A percentile compares a stretch with the other conserved stretches of the same genome.
Evolutionary conservation across 2,797 vertebrate species (phyloP).

Genomic region (Halcyon leucocephala): DNA sequence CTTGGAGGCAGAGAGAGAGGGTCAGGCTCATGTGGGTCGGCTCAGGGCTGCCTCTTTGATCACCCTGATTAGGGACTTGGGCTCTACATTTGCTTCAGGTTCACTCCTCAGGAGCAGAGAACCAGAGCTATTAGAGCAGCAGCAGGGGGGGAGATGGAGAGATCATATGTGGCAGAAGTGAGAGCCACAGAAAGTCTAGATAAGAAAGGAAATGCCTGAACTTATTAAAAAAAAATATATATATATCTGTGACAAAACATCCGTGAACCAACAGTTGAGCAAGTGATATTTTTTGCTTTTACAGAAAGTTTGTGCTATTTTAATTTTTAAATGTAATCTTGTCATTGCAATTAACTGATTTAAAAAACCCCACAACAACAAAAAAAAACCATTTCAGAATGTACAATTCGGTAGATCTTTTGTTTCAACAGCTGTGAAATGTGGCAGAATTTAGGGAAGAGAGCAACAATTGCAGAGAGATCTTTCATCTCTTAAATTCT

Average conservation of each 20-base stretch:
- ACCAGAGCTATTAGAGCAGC: background rate
- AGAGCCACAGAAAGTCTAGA: background rate
- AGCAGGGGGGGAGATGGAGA: background rate
- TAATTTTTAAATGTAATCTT: background rate
- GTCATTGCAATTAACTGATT: background rate
- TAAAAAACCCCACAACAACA: background rate
- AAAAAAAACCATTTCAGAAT: background rate
- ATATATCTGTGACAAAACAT: background rate
- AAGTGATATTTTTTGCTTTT: background rate
- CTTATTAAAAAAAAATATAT: background rate
- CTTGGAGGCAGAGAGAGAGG: background rate
- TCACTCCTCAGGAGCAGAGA: background rate
- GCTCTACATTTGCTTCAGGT: background rate
- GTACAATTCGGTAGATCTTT: background rate
- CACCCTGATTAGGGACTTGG: background rate
- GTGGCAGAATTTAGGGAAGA: background rate
- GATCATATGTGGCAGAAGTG: background rate
- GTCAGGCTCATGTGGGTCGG: background rate
- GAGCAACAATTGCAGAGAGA: background rate
- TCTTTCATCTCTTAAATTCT: background rate
- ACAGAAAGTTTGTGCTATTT: background rate
- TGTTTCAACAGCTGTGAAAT: background rate
- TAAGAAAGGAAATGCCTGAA: background rate
- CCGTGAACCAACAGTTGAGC: background rate
- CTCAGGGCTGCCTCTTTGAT: background rate